Base-by-base conservation (phyloP, 2,888 invertebrate genomes). In the Rutpela maculata region DNA sequence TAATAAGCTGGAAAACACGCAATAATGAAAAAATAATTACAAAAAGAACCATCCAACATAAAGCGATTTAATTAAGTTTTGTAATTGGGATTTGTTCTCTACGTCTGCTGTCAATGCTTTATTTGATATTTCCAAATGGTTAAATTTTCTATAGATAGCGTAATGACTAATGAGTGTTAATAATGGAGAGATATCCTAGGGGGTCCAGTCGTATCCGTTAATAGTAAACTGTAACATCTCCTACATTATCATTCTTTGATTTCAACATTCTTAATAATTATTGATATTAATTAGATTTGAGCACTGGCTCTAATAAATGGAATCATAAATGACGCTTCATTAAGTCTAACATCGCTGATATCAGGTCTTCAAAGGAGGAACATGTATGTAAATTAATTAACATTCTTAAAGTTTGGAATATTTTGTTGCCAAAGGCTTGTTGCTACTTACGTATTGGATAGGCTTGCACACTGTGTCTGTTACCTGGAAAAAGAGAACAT, bases 101-200 rank as follows among this genome's bases (percentile, higher is more conserved):
- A 26, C 26, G 43, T 35, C 26, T 10, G 50, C 55, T 67, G 67
- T 55, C 55, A 66, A 17, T 43, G 18, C 10, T 17, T 55, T 18
- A 65, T 65, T 38, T 43, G 17, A 67, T 67, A 50, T 55, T 67
- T 67, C 55, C 55, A 67, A 67, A 67, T 67, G 67, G 55, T 50
- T 55, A 50, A 55, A 18, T 67, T 19, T 55, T 26, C 19, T 67
- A 67, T 55, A 22, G 67, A 67, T 55, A 55, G 12, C 10, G 26
- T 26, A 67, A 67, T 43, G 55, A 67, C 26, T 67, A 67, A 67
- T 67, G 67, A 67, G 67, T 67, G 55, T 67, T 67, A 67, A 67
- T 67, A 55, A 67, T 26, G 55, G 18, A 67, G 19, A 67, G 19
- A 55, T 55, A 67, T 50, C 22, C 50, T 67, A 55, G 67, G 55